These are phyloP conservation scores for Periplaneta americana DNA, from an alignment of 1,140 invertebrate species.

Conservation along the genomic window DNA sequence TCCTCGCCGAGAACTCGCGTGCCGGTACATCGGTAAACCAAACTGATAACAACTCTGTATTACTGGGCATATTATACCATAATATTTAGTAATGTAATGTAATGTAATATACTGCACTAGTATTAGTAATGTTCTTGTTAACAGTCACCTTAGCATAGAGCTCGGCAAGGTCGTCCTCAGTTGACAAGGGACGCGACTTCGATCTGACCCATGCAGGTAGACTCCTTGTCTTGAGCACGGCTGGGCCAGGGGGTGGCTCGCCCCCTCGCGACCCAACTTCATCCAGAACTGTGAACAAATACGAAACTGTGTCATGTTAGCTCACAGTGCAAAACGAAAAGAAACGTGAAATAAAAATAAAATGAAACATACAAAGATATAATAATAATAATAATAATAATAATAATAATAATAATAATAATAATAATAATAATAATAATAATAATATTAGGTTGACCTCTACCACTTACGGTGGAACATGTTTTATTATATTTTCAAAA, in stretches of 20 bases:
- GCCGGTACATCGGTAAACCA: too few species aligned
- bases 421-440: not conserved
- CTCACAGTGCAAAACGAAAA: not conserved
- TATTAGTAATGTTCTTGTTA: too few species aligned
- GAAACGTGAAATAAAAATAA: not conserved
- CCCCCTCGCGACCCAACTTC: conserved; percentile 34
- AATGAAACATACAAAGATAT: not conserved
- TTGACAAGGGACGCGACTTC: conserved; percentile 54
- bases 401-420: not conserved
- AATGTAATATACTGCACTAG: too few species aligned
- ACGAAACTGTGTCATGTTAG: conserved; percentile 17
- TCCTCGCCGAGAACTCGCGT: too few species aligned
- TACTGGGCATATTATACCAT: too few species aligned
- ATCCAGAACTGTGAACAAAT: conserved; percentile 48
- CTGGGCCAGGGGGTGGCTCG: conserved; percentile 25
- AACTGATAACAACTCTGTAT: too few species aligned
- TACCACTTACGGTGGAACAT: too few species aligned
- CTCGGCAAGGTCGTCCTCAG: conserved; percentile 61
- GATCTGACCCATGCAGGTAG: conserved; percentile 59
- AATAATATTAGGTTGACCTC: too few species aligned
- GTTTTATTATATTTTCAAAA: too few species aligned
- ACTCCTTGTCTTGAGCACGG: conserved; percentile 57
- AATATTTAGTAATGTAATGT: too few species aligned
- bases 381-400: not conserved
- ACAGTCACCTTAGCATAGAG: conserved; percentile 59